A percentile compares a stretch with the other conserved stretches of the same genome.
These are phyloP conservation scores for Stenoptilia bipunctidactyla DNA, from an alignment of 2,888 invertebrate species.

Conservation along the genomic window DNA sequence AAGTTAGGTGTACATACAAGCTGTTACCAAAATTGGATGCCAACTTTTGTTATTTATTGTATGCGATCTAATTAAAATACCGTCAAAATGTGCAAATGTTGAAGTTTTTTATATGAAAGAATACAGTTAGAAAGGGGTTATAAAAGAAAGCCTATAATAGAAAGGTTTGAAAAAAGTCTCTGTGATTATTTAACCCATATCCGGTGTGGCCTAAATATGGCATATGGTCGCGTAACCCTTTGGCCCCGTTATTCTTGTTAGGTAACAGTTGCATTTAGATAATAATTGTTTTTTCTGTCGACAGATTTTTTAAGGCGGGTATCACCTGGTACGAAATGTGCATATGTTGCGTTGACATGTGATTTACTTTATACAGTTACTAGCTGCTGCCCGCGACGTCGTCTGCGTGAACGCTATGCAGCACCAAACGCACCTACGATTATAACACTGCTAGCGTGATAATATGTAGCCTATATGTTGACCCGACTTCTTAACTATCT, in stretches of 20 bases:
- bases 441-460: no score
- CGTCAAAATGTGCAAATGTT: constrained; percentile 46
- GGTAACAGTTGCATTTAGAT: constrained; percentile 55
- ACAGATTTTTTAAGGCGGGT: constrained; percentile 26
- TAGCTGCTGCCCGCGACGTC: no score
- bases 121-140: constrained; percentile 41
- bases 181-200: constrained; percentile 69
- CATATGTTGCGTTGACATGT: no score
- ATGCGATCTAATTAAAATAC: constrained; percentile 49
- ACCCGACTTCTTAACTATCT: no score
- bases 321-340: constrained; percentile 32
- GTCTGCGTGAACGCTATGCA: no score
- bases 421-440: no score
- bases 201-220: constrained; percentile 38
- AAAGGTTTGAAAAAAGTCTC: constrained; percentile 46
- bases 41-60: no score
- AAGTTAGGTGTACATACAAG: no score
- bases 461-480: no score
- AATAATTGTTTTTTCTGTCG: constrained; percentile 43
- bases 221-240: constrained; percentile 63
- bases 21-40: no score
- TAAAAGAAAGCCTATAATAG: constrained; percentile 50
- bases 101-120: constrained; percentile 32
- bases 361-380: no score
- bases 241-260: constrained; percentile 60